Evolutionary conservation across 1,140 invertebrate genomes (phyloP), one percentile per base, ranked within the genome.

Genomic region (Drosophila virilis): DNA sequence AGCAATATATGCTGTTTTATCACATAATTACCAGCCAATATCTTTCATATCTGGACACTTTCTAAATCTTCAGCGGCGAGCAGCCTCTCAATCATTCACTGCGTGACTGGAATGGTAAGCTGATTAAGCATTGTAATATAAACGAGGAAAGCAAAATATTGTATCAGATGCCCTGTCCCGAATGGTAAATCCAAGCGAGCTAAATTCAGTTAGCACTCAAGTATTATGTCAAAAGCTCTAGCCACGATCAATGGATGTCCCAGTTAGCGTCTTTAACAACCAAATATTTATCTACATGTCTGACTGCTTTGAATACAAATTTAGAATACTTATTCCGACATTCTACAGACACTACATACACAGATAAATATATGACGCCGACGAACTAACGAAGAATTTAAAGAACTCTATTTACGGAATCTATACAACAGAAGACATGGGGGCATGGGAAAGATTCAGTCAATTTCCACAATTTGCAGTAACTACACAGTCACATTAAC

Each of bases 231-330:
- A 7, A 62, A 37, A 62, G 33, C 32, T 50, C 59, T 4, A 15
- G 28, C 8, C 13, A 62, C 6, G 17, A 62, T 22, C 8, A n/a
- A 22, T 62, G 9, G 45, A 62, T 28, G 32, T 38, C 8, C 32
- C 59, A 5, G 54, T 65, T 33, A 54, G 54, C 45, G 61, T n/a
- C 8, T 65, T 65, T 54, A 54, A 45, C 54, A 65, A 54, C 4
- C 50, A 65, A 54, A 54, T 54, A 17, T 54, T 50, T 10, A 17
- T 61, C 6, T 15, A 9, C 9, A 52, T 42, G 7, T 12, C 13
- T 9, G 17, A 62, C 6, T 8, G 2, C 10, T 6, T 12, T 6
- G 12, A 42, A 8, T 51, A 51, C 22, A 42, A 51, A 32, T 62
- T 51, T 10, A 52, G 17, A 10, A 13, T 62, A 7, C 48, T 48